A percentile compares a stretch with the other conserved stretches of the same genome.
Conservation (phyloP, 2,113 vertebrate genomes). For the Ciconia stormi region DNA sequence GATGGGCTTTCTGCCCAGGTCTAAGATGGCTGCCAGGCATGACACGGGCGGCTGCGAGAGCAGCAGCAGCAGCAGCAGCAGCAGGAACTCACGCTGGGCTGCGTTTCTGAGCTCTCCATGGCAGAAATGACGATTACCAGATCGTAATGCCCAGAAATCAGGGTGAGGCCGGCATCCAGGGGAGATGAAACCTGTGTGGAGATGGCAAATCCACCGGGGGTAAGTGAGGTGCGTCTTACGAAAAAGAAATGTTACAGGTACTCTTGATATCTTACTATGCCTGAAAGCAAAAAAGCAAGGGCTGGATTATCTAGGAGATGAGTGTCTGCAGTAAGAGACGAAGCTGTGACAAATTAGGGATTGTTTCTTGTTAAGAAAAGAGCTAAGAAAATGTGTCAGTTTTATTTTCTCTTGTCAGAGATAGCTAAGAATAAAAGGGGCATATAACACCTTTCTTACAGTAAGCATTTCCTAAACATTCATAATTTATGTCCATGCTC, state of each 20-base stretch:
- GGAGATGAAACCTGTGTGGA: not conserved
- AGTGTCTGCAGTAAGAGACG: not conserved
- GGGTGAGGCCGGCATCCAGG: not conserved
- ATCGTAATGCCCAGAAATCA: not conserved
- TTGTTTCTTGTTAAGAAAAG: not conserved
- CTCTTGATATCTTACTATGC: not conserved
- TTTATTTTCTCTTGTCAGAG: not conserved
- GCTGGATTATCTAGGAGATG: not conserved
- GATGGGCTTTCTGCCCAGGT: not conserved
- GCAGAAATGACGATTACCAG: not conserved
- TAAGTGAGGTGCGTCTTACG: not conserved
- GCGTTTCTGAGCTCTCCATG: not conserved
- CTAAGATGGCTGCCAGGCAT: not conserved
- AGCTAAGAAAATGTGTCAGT: not conserved
- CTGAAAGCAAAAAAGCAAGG: not conserved
- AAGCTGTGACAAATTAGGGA: not conserved
- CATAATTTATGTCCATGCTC: not conserved
- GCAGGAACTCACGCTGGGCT: not conserved
- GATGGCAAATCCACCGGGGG: not conserved
- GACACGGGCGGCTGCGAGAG: not conserved
- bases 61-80: not conserved
- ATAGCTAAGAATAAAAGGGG: not conserved
- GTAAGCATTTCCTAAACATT: not conserved
- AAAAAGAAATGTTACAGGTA: not conserved
- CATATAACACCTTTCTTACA: not conserved